A percentile compares a stretch with the other conserved stretches of the same genome.
Evolutionary conservation across 2,888 invertebrate species (phyloP).

Genomic region (Bellardia pandia): DNA sequence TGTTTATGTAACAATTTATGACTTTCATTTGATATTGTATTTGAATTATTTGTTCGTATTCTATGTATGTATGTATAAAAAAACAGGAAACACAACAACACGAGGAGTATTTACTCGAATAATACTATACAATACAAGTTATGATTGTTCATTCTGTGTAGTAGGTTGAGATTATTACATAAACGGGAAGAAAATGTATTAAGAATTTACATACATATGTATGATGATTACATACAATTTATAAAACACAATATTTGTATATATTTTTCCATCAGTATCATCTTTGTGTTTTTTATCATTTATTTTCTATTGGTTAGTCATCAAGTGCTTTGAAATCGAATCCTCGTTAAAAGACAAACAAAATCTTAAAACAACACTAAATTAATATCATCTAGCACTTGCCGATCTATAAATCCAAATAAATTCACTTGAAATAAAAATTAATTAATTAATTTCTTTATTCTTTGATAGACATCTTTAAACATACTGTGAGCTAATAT

Average conservation of each 20-base stretch:
- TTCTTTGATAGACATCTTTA: too few species aligned
- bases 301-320: not conserved
- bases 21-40: conserved; percentile 54
- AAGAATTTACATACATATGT: too few species aligned
- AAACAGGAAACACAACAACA: not conserved
- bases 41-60: conserved; percentile 49
- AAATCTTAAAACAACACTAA: not conserved
- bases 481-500: too few species aligned
- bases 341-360: not conserved
- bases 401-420: not conserved
- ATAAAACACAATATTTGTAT: conserved; percentile 16
- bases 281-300: not conserved
- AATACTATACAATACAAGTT: conserved; percentile 29
- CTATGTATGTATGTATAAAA: not conserved
- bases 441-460: too few species aligned
- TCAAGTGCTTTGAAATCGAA: not conserved
- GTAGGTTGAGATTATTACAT: conserved; percentile 31
- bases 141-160: conserved; percentile 17
- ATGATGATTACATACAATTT: conserved; percentile 49
- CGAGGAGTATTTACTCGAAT: not conserved
- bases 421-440: not conserved
- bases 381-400: conserved; percentile 6
- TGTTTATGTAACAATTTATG: conserved; percentile 49
- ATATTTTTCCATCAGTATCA: not conserved
- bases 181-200: conserved; percentile 44